Evolutionary conservation across 2,888 invertebrate genomes (phyloP).

Genomic region (Polietes domitor): DNA sequence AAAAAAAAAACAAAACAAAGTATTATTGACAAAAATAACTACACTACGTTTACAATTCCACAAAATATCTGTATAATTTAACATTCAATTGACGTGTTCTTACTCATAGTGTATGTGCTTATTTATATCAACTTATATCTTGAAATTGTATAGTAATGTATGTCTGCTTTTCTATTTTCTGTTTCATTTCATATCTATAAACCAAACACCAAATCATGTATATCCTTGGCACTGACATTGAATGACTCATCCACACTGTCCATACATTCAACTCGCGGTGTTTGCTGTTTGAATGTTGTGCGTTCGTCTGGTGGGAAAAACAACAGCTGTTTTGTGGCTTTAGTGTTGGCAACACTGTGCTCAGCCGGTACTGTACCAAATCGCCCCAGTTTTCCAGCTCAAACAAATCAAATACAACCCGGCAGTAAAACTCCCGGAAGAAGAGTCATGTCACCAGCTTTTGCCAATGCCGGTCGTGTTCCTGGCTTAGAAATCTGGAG

Average conservation of each 20-base stretch:
- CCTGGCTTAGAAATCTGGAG: conserved; percentile 78
- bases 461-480: conserved; percentile 80
- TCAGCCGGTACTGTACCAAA: conserved; percentile 77
- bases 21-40: not conserved
- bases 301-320: not conserved
- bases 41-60: not conserved
- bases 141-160: not conserved
- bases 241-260: conserved; percentile 42
- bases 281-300: conserved; percentile 26
- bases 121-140: not conserved
- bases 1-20: not conserved
- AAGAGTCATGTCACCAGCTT: conserved; percentile 84
- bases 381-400: conserved; percentile 76
- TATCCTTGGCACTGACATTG: conserved; percentile 49
- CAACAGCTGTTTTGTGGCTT: conserved; percentile 73
- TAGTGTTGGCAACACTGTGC: conserved; percentile 73
- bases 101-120: no score
- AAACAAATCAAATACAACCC: conserved; percentile 73
- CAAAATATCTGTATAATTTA: not conserved
- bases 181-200: conserved; percentile 16
- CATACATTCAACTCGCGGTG: not conserved
- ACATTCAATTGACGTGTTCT: not conserved
- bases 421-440: conserved; percentile 75
- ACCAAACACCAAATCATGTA: conserved; percentile 3
- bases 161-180: conserved; percentile 34